Conservation (phyloP, 2,797 vertebrate genomes). For the Syncerus caffer region DNA sequence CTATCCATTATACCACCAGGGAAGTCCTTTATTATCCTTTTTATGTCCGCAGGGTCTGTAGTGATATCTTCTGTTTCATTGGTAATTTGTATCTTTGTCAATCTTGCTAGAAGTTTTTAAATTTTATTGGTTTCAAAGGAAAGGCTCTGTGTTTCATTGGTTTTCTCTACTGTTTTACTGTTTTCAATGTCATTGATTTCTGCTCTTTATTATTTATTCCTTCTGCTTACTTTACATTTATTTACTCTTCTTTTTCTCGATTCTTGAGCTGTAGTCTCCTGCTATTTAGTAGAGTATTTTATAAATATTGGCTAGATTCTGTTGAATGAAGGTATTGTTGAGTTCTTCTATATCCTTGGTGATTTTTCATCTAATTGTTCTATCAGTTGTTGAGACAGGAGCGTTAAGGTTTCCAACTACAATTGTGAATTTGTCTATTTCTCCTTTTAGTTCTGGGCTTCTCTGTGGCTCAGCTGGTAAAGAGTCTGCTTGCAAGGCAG, state of each 20-base stretch:
- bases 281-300: not conserved
- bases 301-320: not conserved
- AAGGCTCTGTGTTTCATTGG: not conserved
- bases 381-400: not conserved
- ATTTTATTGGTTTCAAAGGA: not conserved
- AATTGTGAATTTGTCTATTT: not conserved
- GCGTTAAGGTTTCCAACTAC: not conserved
- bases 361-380: not conserved
- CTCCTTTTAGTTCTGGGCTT: not conserved
- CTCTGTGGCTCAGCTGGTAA: not conserved
- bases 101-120: not conserved
- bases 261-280: not conserved
- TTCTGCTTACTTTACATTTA: not conserved
- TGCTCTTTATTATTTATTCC: not conserved
- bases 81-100: not conserved
- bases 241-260: not conserved
- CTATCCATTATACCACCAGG: not conserved
- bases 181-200: not conserved
- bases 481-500: not conserved
- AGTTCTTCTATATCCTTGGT: not conserved
- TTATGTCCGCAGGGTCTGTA: not conserved
- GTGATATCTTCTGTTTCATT: not conserved
- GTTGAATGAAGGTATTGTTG: not conserved
- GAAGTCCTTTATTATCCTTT: not conserved
- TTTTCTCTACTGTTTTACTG: not conserved